Percentiles rank a stretch among this genome's conserved stretches.
These are phyloP conservation scores for Drosophila mercatorum DNA, from an alignment of 2,888 invertebrate genomes.

Conservation along the genomic window DNA sequence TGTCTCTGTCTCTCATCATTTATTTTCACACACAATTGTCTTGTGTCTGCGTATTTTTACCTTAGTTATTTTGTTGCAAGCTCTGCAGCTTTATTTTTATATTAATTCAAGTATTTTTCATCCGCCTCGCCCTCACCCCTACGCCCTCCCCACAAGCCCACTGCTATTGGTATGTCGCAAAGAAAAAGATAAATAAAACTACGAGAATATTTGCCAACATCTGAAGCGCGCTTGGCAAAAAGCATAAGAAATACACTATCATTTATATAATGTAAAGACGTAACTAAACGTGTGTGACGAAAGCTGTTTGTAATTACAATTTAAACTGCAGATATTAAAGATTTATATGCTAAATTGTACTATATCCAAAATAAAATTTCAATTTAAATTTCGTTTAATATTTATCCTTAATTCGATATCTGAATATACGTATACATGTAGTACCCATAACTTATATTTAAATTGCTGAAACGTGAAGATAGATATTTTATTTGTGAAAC, in stretches of 20 bases:
- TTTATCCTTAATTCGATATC: background rate
- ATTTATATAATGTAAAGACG: background rate
- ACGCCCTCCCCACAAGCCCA: background rate
- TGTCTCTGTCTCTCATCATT: constrained; percentile 48
- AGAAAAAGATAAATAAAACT: background rate
- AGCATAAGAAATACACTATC: background rate
- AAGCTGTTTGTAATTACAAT: background rate
- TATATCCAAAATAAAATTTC: background rate
- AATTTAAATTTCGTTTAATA: background rate
- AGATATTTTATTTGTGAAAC: background rate
- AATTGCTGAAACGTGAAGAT: background rate
- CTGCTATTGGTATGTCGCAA: constrained; percentile 1
- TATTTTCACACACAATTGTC: constrained; percentile 61
- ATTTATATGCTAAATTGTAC: background rate
- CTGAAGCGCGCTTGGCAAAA: constrained; percentile 1
- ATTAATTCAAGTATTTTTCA: constrained; percentile 57
- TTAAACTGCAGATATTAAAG: background rate
- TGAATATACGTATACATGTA: too few relatives aligned
- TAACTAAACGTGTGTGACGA: background rate
- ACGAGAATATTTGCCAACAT: constrained; percentile 2
- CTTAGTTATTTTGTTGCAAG: constrained; percentile 70
- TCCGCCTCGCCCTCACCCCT: background rate
- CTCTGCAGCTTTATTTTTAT: constrained; percentile 66
- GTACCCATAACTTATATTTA: background rate
- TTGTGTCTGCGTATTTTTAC: constrained; percentile 49